These are phyloP conservation scores for Lycaena phlaeas DNA, from an alignment of 2,888 invertebrate genomes.

Conservation along the genomic window DNA sequence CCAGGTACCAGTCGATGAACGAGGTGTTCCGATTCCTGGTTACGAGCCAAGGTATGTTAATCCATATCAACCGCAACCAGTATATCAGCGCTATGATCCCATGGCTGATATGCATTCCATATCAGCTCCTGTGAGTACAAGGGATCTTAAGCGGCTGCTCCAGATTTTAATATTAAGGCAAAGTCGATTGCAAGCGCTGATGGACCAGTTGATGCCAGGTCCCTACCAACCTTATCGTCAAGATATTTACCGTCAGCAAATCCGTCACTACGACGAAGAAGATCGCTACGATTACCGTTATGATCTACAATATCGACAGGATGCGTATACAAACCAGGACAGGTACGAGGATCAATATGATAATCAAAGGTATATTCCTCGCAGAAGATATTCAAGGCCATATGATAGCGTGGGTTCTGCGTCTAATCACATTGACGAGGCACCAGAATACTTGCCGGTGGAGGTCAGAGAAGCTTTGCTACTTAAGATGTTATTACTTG, in stretches of 20 bases:
- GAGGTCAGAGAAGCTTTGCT: slow-evolving; percentile 81
- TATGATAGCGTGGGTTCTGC: slow-evolving; percentile 55
- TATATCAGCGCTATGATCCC: slow-evolving; percentile 53
- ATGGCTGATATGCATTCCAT: slow-evolving; percentile 73
- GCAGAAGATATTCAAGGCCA: slow-evolving; percentile 49
- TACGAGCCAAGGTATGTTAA: slow-evolving; percentile 53
- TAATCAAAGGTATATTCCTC: slow-evolving; percentile 57
- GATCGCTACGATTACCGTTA: slow-evolving; percentile 55
- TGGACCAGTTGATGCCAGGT: slow-evolving; percentile 56
- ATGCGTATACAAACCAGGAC: slow-evolving; percentile 47
- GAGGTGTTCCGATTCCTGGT: slow-evolving; percentile 54
- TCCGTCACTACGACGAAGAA: slow-evolving; percentile 48
- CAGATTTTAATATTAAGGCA: slow-evolving; percentile 78
- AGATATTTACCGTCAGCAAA: slow-evolving; percentile 36
- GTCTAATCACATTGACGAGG: slow-evolving; percentile 58
- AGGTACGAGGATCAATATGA: slow-evolving; percentile 59
- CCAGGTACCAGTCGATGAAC: slow-evolving; percentile 58
- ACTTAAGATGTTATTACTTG: slow-evolving; percentile 80
- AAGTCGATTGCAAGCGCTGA: slow-evolving; percentile 70
- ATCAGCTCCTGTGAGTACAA: slow-evolving; percentile 79
- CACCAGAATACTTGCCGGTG: slow-evolving; percentile 76
- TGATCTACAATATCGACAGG: slow-evolving; percentile 46
- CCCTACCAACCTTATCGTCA: slow-evolving; percentile 46
- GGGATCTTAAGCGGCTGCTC: slow-evolving; percentile 78
- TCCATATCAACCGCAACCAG: slow-evolving; percentile 39